Evolutionary conservation across 2,888 invertebrate genomes (phyloP).

Genomic region (Bombylius major): DNA sequence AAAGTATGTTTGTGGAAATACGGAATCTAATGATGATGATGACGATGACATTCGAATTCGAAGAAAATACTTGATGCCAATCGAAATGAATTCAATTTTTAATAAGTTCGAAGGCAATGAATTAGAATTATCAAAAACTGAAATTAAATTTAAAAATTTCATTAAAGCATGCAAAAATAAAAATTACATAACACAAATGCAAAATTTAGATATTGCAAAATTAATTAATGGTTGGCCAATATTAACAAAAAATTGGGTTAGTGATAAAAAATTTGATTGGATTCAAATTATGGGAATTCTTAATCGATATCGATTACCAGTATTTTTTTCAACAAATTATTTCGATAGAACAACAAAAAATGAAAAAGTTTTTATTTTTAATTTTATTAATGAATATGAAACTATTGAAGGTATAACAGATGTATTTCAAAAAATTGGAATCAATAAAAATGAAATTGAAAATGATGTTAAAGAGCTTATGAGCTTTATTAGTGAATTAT

Average conservation of each 20-base stretch:
- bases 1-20: background rate
- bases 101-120: background rate
- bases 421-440: too few species aligned
- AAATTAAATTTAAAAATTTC: background rate
- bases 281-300: background rate
- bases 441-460: too few species aligned
- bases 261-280: background rate
- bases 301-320: background rate
- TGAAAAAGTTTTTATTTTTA: too few species aligned
- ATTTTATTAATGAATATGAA: background rate
- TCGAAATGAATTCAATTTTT: too few species aligned
- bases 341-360: too few species aligned
- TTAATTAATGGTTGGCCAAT: background rate
- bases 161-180: background rate
- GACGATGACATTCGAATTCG: too few species aligned
- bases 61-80: too few species aligned
- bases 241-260: background rate
- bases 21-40: too few species aligned
- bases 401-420: background rate
- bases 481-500: too few species aligned
- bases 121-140: background rate
- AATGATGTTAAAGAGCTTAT: too few species aligned
- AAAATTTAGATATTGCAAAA: background rate
- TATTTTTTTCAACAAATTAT: background rate
- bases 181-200: background rate